Percentiles rank a stretch among this genome's conserved stretches.
phyloP scores from a whole-genome alignment of 2,113 vertebrate genomes.

The Hyperopisus bebe region DNA sequence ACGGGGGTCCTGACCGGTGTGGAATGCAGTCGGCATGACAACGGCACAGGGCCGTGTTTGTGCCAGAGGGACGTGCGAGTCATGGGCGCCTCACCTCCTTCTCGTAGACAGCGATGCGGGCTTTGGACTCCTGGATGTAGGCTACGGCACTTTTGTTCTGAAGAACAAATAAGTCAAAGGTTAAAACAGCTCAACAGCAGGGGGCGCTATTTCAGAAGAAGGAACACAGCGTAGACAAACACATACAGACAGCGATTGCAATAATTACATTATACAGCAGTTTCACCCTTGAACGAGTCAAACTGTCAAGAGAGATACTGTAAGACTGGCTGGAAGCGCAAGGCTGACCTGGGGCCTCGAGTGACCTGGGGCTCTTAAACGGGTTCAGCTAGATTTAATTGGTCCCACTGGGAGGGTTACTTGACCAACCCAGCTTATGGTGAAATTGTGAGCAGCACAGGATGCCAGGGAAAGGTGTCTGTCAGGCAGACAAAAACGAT shows the following conservation, averaged over 20 bases:
- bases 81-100: constrained; percentile 55
- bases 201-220: background rate
- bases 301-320: background rate
- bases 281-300: background rate
- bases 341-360: background rate
- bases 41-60: background rate
- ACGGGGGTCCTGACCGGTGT: background rate
- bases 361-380: background rate
- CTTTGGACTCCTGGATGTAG: constrained; percentile 72
- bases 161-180: constrained; percentile 31
- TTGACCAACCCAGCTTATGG: background rate
- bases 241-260: background rate
- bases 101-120: constrained; percentile 67
- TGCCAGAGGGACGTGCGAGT: background rate
- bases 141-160: constrained; percentile 62
- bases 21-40: background rate
- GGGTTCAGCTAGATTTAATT: background rate
- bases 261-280: background rate
- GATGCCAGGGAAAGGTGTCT: background rate
- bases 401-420: background rate
- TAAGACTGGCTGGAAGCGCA: background rate
- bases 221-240: background rate
- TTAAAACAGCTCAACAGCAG: background rate
- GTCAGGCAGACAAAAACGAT: background rate
- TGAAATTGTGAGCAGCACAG: background rate